Conservation (phyloP, 2,113 vertebrate genomes). For the Albula glossodonta region DNA sequence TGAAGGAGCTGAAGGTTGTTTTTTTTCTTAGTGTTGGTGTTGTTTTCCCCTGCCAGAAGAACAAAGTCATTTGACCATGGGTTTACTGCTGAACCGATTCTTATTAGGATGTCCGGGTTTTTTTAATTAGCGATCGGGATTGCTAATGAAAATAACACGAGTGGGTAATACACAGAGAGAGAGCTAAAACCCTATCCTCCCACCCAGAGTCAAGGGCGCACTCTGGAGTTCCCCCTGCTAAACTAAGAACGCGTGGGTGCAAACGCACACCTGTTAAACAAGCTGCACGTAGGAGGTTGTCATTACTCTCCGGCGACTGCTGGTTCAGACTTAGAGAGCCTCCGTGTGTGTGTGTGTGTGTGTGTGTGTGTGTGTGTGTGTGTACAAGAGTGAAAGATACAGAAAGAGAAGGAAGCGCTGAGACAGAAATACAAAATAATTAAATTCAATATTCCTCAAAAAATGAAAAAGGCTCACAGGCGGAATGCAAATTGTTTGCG, state of each 20-base stretch:
- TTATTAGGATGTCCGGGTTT: not conserved
- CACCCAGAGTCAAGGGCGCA: no score
- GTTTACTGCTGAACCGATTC: not conserved
- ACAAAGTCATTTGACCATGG: not conserved
- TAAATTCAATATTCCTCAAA: conserved; percentile 5
- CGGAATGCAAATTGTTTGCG: not conserved
- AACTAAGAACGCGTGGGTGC: no score
- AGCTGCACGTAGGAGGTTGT: no score
- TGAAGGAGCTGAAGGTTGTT: not conserved
- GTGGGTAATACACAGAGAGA: not conserved
- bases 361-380: not conserved
- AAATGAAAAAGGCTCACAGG: not conserved
- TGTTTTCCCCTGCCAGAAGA: not conserved
- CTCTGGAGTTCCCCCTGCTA: no score
- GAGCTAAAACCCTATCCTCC: not conserved
- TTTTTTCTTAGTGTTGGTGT: conserved; percentile 1
- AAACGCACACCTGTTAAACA: no score
- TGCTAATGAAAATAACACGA: not conserved
- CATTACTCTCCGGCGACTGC: no score
- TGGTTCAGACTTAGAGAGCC: no score
- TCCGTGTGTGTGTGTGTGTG: no score
- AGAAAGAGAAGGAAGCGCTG: not conserved
- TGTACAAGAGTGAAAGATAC: not conserved
- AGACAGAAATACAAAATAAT: not conserved
- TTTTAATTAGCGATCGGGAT: not conserved